Base-by-base conservation (phyloP, 1,140 invertebrate genomes). In the Lepidotrigona ventralis region DNA sequence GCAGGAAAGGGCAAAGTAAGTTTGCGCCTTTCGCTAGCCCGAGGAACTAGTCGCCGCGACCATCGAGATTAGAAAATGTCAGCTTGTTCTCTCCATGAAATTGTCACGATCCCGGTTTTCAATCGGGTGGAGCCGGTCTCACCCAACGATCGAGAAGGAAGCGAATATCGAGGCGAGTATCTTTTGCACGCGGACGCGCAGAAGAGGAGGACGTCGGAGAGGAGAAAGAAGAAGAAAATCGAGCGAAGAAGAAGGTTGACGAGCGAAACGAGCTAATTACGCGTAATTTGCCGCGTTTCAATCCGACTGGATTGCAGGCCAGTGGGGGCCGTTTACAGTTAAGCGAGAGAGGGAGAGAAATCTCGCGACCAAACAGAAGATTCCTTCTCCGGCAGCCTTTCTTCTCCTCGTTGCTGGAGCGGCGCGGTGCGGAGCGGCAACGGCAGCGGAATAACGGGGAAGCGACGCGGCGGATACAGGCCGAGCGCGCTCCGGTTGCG, bases 241-340 rank as follows among this genome's bases (percentile, higher is more conserved):
- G 54, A 70, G 21, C 56, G 56, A 54, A 21, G 33, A 46, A 46
- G 4, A 60, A 29, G 39, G 68, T 21, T 9, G 33, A 26, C 19
- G 19, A 60, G 53, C 29, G 54, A 81, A 81, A 51, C n/a, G 39
- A 74, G 71, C 46, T 81, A 81, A 81, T 81, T 81, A n/a, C 58
- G 26, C 39, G 79, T 81, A 81, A 81, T 81, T 81, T 63, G 53
- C 69, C 14, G 56, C 33, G 72, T 39, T 68, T 46, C 53, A 73
- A 71, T 39, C 4, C 4, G 68, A 6, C 56, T 46, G 23, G 54
- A 79, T 39, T 19, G 6, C 3, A 26, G 23, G 17, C 8, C 29
- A 69, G 81, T 83, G 69, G 82, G 82, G 53, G 68, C 5, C 5
- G 46, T 85, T 85, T 85, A 85, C 84, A 83, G 84, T 85, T 85